These are phyloP conservation scores for Aphelenchoides bicaudatus DNA, from an alignment of 2,888 invertebrate genomes.

Conservation along the genomic window DNA sequence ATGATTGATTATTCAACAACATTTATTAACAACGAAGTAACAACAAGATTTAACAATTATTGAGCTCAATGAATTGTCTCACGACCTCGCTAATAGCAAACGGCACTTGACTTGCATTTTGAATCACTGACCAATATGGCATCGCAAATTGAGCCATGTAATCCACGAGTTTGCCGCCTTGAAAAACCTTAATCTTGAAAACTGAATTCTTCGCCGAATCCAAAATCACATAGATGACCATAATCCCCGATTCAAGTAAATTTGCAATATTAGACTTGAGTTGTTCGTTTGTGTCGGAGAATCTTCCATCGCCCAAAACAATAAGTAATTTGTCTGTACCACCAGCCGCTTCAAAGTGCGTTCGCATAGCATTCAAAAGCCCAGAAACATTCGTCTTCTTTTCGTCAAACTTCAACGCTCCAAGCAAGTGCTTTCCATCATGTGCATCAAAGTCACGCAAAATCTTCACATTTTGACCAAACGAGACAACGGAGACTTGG, in stretches of 20 bases:
- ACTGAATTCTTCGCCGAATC: constrained; percentile 92
- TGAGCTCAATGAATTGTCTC: no score
- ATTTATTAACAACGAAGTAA: no score
- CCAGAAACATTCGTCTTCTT: constrained; percentile 70
- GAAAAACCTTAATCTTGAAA: constrained; percentile 74
- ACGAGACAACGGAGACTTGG: constrained; percentile 83
- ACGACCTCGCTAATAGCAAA: constrained; percentile 88
- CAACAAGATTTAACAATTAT: no score
- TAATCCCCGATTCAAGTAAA: constrained; percentile 69
- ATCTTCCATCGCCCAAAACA: constrained; percentile 89
- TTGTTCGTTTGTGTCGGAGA: constrained; percentile 75
- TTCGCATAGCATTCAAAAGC: constrained; percentile 31
- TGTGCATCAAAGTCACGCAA: constrained; percentile 85
- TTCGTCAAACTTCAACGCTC: constrained; percentile 73
- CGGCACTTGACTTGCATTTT: constrained; percentile 70
- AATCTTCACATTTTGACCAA: constrained; percentile 78
- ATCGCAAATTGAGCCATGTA: constrained; percentile 96
- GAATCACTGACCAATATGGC: constrained; percentile 88
- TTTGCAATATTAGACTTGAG: constrained; percentile 37
- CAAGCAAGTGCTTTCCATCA: constrained; percentile 68
- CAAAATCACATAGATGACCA: constrained; percentile 88
- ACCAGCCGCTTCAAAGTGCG: constrained; percentile 20
- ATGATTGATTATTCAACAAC: no score
- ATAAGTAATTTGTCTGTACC: constrained; percentile 72
- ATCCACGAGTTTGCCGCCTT: constrained; percentile 64